Percentiles rank a stretch among this genome's conserved stretches.
Evolutionary conservation across 2,888 invertebrate species (phyloP).

Genomic region (Polietes domitor): DNA sequence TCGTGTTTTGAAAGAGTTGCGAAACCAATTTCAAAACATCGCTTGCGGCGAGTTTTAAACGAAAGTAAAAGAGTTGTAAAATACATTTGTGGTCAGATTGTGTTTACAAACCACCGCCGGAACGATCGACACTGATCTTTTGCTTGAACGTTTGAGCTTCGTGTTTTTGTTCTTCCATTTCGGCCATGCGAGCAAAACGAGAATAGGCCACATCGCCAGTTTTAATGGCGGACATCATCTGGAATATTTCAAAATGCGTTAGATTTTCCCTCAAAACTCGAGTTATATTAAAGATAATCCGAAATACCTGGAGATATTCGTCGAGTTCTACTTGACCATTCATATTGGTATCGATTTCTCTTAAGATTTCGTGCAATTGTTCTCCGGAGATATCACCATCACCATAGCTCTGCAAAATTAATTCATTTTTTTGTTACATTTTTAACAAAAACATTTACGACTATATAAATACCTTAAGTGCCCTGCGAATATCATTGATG

Average conservation of each 20-base stretch:
- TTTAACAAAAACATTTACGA: not conserved
- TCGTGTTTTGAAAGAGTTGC: not conserved
- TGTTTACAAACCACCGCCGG: slow-evolving; percentile 95
- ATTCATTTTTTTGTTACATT: not conserved
- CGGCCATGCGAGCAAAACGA: slow-evolving; percentile 96
- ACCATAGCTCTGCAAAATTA: slow-evolving; percentile 84
- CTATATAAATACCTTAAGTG: slow-evolving; percentile 95
- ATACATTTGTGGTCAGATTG: not conserved
- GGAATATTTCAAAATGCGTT: slow-evolving; percentile 39
- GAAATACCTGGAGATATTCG: slow-evolving; percentile 96
- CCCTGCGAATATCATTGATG: slow-evolving; percentile 96
- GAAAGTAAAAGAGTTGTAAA: not conserved
- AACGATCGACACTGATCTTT: slow-evolving; percentile 94
- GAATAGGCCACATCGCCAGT: slow-evolving; percentile 97
- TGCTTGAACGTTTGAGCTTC: slow-evolving; percentile 88
- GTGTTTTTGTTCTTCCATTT: slow-evolving; percentile 92
- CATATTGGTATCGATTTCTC: slow-evolving; percentile 99
- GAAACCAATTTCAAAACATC: not conserved
- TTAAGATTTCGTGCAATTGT: slow-evolving; percentile 97
- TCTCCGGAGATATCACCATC: slow-evolving; percentile 93
- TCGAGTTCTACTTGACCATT: slow-evolving; percentile 99
- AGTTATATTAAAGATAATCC: not conserved
- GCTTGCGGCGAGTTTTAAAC: not conserved
- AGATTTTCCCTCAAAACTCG: not conserved
- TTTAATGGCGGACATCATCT: slow-evolving; percentile 99